Percentiles rank a stretch among this genome's conserved stretches.
Conservation (phyloP, 2,888 invertebrate genomes). For the Meteorus cinctellus region DNA sequence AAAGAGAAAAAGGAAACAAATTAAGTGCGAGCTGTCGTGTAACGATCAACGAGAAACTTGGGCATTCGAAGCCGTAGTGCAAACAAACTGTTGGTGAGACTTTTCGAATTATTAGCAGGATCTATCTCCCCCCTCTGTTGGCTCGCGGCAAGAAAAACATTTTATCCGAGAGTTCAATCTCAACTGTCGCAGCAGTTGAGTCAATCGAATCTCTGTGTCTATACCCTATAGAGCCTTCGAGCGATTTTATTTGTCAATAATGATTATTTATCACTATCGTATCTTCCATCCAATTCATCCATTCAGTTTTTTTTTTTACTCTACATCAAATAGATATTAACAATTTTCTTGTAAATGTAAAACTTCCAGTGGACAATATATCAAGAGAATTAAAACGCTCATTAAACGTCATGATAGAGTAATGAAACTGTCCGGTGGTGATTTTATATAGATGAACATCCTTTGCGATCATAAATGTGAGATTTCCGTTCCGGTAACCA, state of each 20-base stretch:
- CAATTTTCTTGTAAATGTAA: neutral
- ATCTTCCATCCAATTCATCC: neutral
- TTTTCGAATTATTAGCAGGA: conserved; percentile 61
- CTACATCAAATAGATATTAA: neutral
- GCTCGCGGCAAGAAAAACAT: conserved; percentile 64
- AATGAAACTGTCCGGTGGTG: conserved; percentile 48
- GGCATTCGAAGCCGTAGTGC: conserved; percentile 52
- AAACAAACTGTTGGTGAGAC: conserved; percentile 57
- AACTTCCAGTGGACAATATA: neutral
- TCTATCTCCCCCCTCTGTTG: conserved; percentile 49
- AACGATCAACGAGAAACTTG: conserved; percentile 26
- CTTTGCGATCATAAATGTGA: conserved; percentile 51
- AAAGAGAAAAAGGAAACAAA: conserved; percentile 30
- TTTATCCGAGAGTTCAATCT: conserved; percentile 60
- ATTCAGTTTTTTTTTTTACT: neutral
- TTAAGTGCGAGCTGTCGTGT: conserved; percentile 40
- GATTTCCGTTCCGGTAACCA: conserved; percentile 45
- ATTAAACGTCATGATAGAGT: conserved; percentile 46
- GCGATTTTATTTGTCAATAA: conserved; percentile 4
- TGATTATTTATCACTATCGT: neutral
- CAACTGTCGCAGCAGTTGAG: conserved; percentile 48
- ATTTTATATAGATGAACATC: conserved; percentile 50
- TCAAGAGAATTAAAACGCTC: conserved; percentile 38
- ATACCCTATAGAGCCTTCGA: neutral
- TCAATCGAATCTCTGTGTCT: conserved; percentile 29